Conservation (phyloP, 2,888 invertebrate genomes). For the Fragum sueziense region DNA sequence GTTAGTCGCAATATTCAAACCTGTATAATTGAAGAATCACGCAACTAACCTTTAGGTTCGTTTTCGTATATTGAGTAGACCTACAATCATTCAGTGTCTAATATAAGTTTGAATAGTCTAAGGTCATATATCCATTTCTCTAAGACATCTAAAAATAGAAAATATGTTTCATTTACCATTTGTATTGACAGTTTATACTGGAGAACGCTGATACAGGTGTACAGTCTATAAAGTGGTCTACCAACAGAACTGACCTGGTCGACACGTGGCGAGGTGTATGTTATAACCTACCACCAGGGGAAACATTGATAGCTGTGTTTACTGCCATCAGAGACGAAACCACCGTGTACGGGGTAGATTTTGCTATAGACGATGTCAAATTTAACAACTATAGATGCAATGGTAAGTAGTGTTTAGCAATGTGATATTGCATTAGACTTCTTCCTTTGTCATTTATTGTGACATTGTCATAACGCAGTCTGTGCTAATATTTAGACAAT, state of each 20-base stretch:
- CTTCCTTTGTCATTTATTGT: too few species aligned
- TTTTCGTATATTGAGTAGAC: too few species aligned
- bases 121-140: too few species aligned
- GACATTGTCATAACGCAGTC: too few species aligned
- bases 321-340: constrained; percentile 57
- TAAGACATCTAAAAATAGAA: background rate
- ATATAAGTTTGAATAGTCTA: too few species aligned
- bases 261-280: constrained; percentile 65
- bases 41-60: too few species aligned
- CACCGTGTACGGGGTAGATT: constrained; percentile 62
- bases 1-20: background rate
- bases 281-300: constrained; percentile 60
- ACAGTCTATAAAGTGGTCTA: constrained; percentile 43
- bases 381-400: constrained; percentile 55
- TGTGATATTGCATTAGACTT: too few species aligned
- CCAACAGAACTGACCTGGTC: constrained; percentile 46
- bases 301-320: constrained; percentile 62
- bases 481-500: too few species aligned
- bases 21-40: too few species aligned
- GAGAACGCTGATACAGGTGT: constrained; percentile 12
- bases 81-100: too few species aligned
- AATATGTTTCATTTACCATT: constrained; percentile 21
- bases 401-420: constrained; percentile 31
- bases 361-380: constrained; percentile 72
- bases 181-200: constrained; percentile 41